Percentiles rank a stretch among this genome's conserved stretches.
phyloP scores from a whole-genome alignment of 2,888 invertebrate genomes.

The Beris morrisii region DNA sequence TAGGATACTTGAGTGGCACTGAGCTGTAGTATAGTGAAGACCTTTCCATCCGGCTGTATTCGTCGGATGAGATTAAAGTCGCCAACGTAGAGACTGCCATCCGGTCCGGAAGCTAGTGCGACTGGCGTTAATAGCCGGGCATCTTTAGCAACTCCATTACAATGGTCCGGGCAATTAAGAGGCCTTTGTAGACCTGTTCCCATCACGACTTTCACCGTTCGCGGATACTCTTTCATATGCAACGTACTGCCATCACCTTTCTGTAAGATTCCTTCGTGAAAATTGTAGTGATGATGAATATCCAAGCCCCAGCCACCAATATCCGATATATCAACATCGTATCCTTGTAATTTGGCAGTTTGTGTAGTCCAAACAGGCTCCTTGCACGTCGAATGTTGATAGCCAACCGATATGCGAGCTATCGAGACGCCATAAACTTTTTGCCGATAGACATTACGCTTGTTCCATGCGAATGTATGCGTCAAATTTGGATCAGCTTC shows the following conservation, averaged over 20 bases:
- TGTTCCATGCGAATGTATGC: conserved; percentile 97
- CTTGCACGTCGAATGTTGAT: conserved; percentile 86
- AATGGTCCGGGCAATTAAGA: conserved; percentile 82
- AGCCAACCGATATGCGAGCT: conserved; percentile 89
- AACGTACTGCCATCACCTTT: conserved; percentile 96
- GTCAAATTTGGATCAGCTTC: conserved; percentile 95
- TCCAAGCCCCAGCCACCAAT: conserved; percentile 98
- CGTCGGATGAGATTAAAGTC: conserved; percentile 94
- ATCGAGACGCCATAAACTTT: conserved; percentile 89
- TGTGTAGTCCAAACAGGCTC: conserved; percentile 94
- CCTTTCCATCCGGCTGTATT: conserved; percentile 86
- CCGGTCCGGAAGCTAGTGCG: conserved; percentile 90
- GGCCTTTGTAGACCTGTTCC: conserved; percentile 87
- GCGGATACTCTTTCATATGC: conserved; percentile 89
- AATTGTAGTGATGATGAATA: conserved; percentile 98
- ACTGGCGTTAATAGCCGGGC: conserved; percentile 89
- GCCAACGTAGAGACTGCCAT: conserved; percentile 95
- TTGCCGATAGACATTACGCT: conserved; percentile 95
- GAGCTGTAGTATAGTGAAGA: conserved; percentile 84
- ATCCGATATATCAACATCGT: conserved; percentile 95
- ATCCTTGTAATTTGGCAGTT: conserved; percentile 90
- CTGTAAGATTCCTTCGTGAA: conserved; percentile 96
- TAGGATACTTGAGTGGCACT: conserved; percentile 95
- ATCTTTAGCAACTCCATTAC: conserved; percentile 83
- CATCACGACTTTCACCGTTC: conserved; percentile 89